Evolutionary conservation across 2,797 vertebrate genomes (phyloP).

Genomic region (Hydrophis major): DNA sequence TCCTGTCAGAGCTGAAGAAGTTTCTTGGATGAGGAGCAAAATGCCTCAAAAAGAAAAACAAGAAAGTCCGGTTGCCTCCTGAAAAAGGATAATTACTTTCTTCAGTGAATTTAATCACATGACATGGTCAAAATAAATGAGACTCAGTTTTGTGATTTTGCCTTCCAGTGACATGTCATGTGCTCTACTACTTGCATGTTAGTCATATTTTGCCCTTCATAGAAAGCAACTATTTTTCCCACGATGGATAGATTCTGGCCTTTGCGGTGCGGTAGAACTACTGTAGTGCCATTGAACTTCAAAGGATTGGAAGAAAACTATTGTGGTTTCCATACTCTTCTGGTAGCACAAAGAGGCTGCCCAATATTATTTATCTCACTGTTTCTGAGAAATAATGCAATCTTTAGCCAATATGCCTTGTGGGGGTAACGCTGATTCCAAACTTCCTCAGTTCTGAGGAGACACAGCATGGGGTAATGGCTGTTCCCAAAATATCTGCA

Average conservation of each 20-base stretch:
- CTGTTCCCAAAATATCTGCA: background rate
- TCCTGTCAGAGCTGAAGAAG: background rate
- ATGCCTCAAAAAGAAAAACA: background rate
- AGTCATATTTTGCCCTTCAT: background rate
- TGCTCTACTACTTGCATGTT: background rate
- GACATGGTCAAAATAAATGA: background rate
- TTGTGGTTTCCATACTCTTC: background rate
- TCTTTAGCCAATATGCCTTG: background rate
- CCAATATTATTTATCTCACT: background rate
- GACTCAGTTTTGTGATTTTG: background rate
- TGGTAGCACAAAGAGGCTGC: background rate
- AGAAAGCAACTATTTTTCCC: background rate
- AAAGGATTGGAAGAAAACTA: background rate
- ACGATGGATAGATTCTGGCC: background rate
- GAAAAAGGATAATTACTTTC: background rate
- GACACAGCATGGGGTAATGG: background rate
- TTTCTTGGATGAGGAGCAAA: background rate
- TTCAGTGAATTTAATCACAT: background rate
- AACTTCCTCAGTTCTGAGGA: background rate
- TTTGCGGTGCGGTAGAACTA: background rate
- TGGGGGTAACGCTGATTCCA: background rate
- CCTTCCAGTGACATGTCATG: background rate
- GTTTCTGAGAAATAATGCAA: background rate
- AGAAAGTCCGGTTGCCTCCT: background rate
- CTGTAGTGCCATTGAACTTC: background rate